Percentiles rank a stretch among this genome's conserved stretches.
These are phyloP conservation scores for Sicus ferrugineus DNA, from an alignment of 2,888 invertebrate species.

Conservation along the genomic window DNA sequence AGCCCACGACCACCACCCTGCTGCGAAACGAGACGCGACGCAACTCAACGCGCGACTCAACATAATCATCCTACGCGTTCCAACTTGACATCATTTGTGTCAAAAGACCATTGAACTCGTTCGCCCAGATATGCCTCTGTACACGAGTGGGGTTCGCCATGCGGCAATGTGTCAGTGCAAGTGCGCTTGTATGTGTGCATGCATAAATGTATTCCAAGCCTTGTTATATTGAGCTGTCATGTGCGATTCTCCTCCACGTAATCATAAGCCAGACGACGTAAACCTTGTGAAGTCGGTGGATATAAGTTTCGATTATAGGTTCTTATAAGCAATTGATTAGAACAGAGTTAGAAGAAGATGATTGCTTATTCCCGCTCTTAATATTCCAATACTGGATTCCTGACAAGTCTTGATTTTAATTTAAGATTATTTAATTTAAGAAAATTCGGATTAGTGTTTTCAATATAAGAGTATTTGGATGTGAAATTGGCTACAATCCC, in stretches of 20 bases:
- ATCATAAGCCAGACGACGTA: constrained; percentile 1
- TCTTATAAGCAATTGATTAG: background rate
- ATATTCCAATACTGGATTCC: too few relatives aligned
- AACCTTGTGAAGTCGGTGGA: background rate
- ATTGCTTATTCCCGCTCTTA: too few relatives aligned
- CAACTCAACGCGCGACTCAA: constrained; percentile 14
- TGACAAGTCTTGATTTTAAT: too few relatives aligned
- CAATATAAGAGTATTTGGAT: too few relatives aligned
- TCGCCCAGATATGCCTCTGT: constrained; percentile 31
- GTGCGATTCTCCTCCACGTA: background rate
- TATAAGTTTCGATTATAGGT: background rate
- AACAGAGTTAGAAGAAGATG: too few relatives aligned
- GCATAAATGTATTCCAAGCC: background rate
- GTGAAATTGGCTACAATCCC: too few relatives aligned
- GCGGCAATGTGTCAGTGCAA: background rate
- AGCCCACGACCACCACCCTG: background rate
- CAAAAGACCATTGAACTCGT: constrained; percentile 64
- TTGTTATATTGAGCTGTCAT: constrained; percentile 5
- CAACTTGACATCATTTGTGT: constrained; percentile 64
- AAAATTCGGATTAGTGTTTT: too few relatives aligned
- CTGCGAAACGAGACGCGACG: background rate
- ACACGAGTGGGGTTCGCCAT: background rate
- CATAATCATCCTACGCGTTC: constrained; percentile 21
- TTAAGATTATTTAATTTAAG: too few relatives aligned
- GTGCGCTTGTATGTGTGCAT: background rate